Conservation (phyloP, 2,888 invertebrate genomes). For the Leuctra nigra region DNA sequence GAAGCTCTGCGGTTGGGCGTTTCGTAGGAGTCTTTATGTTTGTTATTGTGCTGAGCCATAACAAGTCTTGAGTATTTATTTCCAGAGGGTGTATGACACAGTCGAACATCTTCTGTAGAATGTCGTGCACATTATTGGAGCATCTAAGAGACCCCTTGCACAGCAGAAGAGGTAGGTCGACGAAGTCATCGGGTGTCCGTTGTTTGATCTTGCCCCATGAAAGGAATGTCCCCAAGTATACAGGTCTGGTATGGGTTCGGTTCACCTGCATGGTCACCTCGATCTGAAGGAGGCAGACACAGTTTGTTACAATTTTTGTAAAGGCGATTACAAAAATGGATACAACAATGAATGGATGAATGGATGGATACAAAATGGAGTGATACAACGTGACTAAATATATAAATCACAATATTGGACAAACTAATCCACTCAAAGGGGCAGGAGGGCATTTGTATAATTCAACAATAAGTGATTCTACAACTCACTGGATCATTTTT, state of each 20-base stretch:
- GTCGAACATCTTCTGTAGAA: slow-evolving; percentile 44
- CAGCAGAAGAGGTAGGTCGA: slow-evolving; percentile 44
- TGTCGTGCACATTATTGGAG: slow-evolving; percentile 39
- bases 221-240: slow-evolving; percentile 36
- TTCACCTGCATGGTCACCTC: slow-evolving; percentile 32
- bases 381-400: no score
- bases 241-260: no score
- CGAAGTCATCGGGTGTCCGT: slow-evolving; percentile 27
- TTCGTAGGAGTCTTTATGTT: neutral
- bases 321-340: no score
- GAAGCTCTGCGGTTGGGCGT: neutral
- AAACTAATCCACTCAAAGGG: no score
- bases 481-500: no score
- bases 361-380: slow-evolving; percentile 31
- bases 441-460: no score
- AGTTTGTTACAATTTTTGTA: neutral
- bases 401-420: no score
- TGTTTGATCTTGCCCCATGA: slow-evolving; percentile 34
- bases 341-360: slow-evolving; percentile 32
- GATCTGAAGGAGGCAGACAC: slow-evolving; percentile 29
- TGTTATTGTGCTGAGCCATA: slow-evolving; percentile 34
- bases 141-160: slow-evolving; percentile 43
- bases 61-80: slow-evolving; percentile 43
- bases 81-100: slow-evolving; percentile 42
- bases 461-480: no score